Percentiles rank a stretch among this genome's conserved stretches.
phyloP scores from a whole-genome alignment of 2,888 invertebrate genomes.

The Apomyelois bistriatella region DNA sequence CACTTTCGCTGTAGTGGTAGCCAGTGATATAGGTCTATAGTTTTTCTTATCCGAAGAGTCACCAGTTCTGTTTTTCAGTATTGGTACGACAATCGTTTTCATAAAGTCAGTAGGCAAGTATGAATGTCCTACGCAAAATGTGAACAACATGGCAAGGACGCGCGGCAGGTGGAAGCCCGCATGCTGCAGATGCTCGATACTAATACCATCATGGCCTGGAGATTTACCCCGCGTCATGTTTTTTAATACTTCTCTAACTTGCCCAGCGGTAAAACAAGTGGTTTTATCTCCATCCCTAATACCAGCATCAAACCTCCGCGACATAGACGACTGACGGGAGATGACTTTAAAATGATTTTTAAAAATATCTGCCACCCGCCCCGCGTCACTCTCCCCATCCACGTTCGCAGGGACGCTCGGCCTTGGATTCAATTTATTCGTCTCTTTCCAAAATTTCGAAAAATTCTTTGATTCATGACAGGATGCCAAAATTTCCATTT shows the following conservation, averaged over 20 bases:
- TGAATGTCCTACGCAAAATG: background rate
- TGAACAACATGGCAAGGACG: background rate
- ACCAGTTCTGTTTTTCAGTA: background rate
- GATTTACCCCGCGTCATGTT: background rate
- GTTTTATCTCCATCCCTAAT: too few relatives aligned
- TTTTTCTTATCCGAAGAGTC: background rate
- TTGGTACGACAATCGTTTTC: background rate
- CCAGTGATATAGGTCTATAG: too few relatives aligned
- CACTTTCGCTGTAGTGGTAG: too few relatives aligned
- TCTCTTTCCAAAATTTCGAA: slow-evolving; percentile 17
- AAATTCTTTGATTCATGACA: slow-evolving; percentile 14
- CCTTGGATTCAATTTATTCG: slow-evolving; percentile 4
- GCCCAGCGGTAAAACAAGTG: too few relatives aligned
- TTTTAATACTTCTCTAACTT: background rate
- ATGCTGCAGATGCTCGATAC: background rate
- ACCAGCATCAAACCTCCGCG: background rate
- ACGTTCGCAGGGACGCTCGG: slow-evolving; percentile 10
- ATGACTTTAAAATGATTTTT: background rate
- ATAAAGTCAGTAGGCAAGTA: background rate
- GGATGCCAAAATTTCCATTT: slow-evolving; percentile 16
- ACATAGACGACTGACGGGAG: background rate
- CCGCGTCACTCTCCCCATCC: background rate
- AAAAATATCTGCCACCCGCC: background rate
- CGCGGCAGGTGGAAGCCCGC: background rate
- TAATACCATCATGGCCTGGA: background rate